phyloP scores from a whole-genome alignment of 2,113 vertebrate species.

The Martes martes region DNA sequence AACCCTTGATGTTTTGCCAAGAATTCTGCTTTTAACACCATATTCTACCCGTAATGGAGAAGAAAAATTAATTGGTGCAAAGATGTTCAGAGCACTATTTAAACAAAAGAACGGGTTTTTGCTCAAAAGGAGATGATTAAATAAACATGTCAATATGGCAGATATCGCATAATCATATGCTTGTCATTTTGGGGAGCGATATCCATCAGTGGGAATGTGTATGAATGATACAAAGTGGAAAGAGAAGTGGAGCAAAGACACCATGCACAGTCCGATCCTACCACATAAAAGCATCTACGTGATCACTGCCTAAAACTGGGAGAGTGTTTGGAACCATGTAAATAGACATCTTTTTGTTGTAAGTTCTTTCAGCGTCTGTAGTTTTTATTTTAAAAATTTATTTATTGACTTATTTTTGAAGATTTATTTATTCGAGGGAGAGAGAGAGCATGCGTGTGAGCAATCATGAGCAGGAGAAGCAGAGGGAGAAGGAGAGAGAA shows the following conservation, averaged over 20 bases:
- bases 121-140: background rate
- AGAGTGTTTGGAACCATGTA: background rate
- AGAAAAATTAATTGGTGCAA: background rate
- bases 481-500: background rate
- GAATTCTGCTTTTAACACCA: slow-evolving; percentile 25
- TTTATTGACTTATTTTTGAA: background rate
- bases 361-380: background rate
- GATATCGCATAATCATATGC: background rate
- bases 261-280: background rate
- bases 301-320: background rate
- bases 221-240: background rate
- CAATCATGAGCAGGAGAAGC: background rate
- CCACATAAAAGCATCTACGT: background rate
- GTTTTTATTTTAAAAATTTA: background rate
- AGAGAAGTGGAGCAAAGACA: background rate
- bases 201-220: background rate
- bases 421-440: background rate
- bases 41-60: background rate
- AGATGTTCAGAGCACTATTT: background rate
- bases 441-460: background rate
- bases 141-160: background rate
- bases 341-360: background rate
- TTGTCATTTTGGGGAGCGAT: background rate
- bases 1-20: background rate
- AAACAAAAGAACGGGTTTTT: background rate